Evolutionary conservation across 2,888 invertebrate species (phyloP), one percentile per base, ranked within the genome.

Genomic region (Pelosia muscerda): DNA sequence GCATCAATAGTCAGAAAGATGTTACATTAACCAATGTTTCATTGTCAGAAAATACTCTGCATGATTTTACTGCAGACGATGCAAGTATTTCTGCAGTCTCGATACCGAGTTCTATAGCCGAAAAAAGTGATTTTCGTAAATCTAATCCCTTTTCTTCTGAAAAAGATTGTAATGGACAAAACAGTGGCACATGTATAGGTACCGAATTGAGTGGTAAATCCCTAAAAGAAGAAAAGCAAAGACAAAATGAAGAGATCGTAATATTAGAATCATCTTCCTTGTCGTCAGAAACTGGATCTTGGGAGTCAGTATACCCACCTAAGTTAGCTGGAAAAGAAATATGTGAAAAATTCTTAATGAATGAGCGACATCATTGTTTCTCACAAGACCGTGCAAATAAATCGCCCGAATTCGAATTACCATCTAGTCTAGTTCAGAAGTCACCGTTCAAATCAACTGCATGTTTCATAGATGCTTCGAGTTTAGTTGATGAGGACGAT

Each of bases 381-480:
- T 79, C 78, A 61, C 72, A 71, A 25, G 72, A 88, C 70, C 88
- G 84, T 64, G 83, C 88, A 58, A 73, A 34, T 65, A 70, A 70
- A 49, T 58, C 70, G 6, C 63, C 42, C 3, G 68, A 77, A 80
- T 85, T 90, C 83, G 77, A 95, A 79, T 77, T 95, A 85, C 90
- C 96, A 62, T 70, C 78, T 57, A 81, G 79, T 73, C 75, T 83
- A 71, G 82, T 81, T 22, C 84, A 87, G 74, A 89, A 86, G 69
- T 84, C 86, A 3, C 83, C 87, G 4, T 83, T 83, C 60, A 92
- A 90, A 81, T 84, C 88, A 26, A 85, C 88, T 2, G 86, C 96
- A 70, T 97, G 96, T 86, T 97, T 97, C 81, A 97, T 97, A 76
- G 97, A 97, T 87, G 97, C 97, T 22, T 96, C 97, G 10, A 96